Percentiles rank a stretch among this genome's conserved stretches.
Evolutionary conservation across 2,113 vertebrate genomes (phyloP).

Genomic region (Jaculus jaculus): DNA sequence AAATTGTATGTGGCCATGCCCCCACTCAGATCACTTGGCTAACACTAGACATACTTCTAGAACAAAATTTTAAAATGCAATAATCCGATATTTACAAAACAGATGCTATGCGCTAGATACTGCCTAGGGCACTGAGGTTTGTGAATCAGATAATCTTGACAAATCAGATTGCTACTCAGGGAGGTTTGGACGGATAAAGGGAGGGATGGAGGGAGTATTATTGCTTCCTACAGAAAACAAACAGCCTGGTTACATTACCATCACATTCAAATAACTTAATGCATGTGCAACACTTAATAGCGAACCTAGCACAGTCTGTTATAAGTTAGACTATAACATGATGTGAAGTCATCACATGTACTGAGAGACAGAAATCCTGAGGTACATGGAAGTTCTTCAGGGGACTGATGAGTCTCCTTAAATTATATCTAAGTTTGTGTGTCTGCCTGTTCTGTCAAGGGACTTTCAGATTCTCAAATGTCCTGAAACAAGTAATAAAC

Average conservation of each 20-base stretch:
- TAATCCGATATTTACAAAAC: neutral
- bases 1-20: neutral
- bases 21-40: neutral
- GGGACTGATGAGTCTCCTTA: neutral
- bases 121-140: neutral
- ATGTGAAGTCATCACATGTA: neutral
- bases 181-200: neutral
- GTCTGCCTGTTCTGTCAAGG: neutral
- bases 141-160: neutral
- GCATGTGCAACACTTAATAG: neutral
- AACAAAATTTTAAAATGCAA: neutral
- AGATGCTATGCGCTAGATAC: neutral
- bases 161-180: neutral
- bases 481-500: neutral
- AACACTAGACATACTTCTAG: neutral
- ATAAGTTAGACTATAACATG: neutral
- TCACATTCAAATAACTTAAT: neutral
- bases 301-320: neutral
- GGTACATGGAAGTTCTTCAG: neutral
- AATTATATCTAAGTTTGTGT: neutral
- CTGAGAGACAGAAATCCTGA: neutral
- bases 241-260: neutral
- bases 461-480: constrained; percentile 17
- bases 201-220: neutral
- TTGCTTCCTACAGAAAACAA: neutral